phyloP scores from a whole-genome alignment of 30 jellyfish, hydroid and myxozoan species.

The Aurelia aurita complex sp. Pacific region DNA sequence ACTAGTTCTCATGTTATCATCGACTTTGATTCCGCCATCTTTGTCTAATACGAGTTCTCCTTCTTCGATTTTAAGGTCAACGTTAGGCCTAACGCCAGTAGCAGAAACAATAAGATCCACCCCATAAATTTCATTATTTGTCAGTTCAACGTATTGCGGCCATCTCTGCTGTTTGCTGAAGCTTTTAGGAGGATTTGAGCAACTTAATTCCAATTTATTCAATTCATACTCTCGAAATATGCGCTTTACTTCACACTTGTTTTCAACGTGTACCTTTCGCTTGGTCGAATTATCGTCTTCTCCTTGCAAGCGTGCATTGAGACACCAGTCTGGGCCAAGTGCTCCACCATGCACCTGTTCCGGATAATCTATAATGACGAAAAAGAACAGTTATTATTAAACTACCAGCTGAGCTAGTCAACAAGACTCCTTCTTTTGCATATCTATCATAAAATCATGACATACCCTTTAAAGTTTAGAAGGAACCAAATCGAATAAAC shows the following conservation, averaged over 20 bases:
- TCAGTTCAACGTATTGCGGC: conserved; percentile 60
- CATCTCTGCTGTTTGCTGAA: conserved; percentile 3
- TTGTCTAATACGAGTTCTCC: conserved; percentile 42
- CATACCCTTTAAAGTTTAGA: neutral
- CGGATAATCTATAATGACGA: too few species aligned
- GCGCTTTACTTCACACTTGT: conserved; percentile 63
- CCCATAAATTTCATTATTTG: conserved; percentile 71
- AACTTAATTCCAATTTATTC: neutral
- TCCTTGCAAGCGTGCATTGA: conserved; percentile 50
- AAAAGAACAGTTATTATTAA: too few species aligned
- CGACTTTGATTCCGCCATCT: conserved; percentile 86
- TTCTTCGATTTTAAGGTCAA: conserved; percentile 31
- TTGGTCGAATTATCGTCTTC: neutral
- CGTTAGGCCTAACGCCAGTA: conserved; percentile 87
- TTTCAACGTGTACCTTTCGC: conserved; percentile 54
- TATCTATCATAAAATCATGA: neutral
- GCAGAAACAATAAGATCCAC: conserved; percentile 86
- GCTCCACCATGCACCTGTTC: conserved; percentile 75
- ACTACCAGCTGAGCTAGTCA: too few species aligned
- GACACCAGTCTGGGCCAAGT: conserved; percentile 97
- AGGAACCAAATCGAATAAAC: neutral
- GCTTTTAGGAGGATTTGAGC: conserved; percentile 9
- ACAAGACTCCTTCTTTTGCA: neutral
- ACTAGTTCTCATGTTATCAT: conserved; percentile 86
- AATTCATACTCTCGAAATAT: conserved; percentile 25